Percentiles rank a stretch among this genome's conserved stretches.
Evolutionary conservation across 2,797 vertebrate species (phyloP).

Genomic region (Myiotriccus ornatus): DNA sequence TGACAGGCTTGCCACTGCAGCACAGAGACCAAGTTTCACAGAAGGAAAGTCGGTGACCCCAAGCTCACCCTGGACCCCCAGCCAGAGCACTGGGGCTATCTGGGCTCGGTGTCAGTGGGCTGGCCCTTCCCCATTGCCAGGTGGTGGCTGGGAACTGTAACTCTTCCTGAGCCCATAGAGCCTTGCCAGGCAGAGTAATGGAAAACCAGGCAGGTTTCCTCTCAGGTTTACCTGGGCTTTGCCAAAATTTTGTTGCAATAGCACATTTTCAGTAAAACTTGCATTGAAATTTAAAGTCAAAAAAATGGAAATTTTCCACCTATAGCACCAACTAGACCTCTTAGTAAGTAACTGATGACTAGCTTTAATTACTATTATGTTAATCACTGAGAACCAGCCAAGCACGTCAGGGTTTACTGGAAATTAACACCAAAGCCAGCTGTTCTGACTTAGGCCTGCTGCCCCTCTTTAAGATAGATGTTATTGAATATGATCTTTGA

Average conservation of each 20-base stretch:
- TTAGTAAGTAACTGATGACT: background rate
- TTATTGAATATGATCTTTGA: background rate
- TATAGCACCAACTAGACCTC: background rate
- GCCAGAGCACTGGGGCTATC: background rate
- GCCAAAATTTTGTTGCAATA: background rate
- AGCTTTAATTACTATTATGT: background rate
- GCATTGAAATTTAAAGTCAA: background rate
- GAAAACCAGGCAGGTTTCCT: background rate
- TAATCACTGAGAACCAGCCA: background rate
- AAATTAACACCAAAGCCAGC: background rate
- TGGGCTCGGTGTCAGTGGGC: background rate
- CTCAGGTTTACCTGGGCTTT: background rate
- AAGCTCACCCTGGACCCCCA: background rate
- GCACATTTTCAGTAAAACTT: background rate
- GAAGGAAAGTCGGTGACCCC: fast-evolving
- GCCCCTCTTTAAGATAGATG: background rate
- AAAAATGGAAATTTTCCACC: background rate
- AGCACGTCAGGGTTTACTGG: background rate
- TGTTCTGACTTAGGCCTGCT: constrained; percentile 1
- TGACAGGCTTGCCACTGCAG: background rate
- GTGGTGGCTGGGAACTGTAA: background rate
- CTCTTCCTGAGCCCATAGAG: fast-evolving
- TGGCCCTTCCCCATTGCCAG: background rate
- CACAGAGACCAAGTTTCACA: fast-evolving
- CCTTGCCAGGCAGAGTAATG: background rate